These are phyloP conservation scores for Allacma fusca DNA, from an alignment of 2,888 invertebrate species.

Conservation along the genomic window DNA sequence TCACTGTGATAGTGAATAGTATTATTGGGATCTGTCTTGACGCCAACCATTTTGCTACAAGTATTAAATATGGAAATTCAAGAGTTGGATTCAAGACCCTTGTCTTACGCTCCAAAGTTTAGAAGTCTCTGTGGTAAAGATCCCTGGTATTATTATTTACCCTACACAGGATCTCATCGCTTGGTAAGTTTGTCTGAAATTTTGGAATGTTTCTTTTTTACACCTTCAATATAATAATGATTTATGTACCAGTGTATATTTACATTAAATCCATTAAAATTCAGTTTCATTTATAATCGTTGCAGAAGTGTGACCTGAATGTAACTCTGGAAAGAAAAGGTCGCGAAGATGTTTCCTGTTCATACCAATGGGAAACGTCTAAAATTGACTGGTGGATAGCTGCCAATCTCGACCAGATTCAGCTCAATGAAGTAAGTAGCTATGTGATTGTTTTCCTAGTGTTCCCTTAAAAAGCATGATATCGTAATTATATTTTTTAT, in stretches of 20 bases:
- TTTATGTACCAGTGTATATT: too few relatives aligned
- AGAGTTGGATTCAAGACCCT: neutral
- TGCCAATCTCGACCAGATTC: constrained; percentile 23
- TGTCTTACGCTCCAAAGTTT: constrained; percentile 19
- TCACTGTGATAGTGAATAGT: neutral
- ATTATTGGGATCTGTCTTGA: neutral
- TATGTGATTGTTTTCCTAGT: too few relatives aligned
- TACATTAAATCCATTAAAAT: too few relatives aligned
- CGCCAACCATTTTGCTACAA: too few relatives aligned
- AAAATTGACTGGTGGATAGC: constrained; percentile 35
- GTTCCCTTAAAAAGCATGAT: too few relatives aligned
- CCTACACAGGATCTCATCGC: constrained; percentile 19
- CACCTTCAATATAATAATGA: too few relatives aligned
- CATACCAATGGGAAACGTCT: constrained; percentile 32
- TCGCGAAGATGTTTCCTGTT: constrained; percentile 28
- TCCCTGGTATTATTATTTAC: constrained; percentile 26
- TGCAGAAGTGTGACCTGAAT: constrained; percentile 27
- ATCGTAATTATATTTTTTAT: too few relatives aligned
- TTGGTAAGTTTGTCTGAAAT: constrained; percentile 20
- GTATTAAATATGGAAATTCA: neutral
- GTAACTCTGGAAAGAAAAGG: constrained; percentile 34
- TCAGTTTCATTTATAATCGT: neutral
- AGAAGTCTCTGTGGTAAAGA: constrained; percentile 31
- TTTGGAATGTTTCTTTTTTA: neutral
- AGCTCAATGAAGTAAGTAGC: constrained; percentile 30